Conservation (phyloP, 2,113 vertebrate species). For the Vulpes vulpes region DNA sequence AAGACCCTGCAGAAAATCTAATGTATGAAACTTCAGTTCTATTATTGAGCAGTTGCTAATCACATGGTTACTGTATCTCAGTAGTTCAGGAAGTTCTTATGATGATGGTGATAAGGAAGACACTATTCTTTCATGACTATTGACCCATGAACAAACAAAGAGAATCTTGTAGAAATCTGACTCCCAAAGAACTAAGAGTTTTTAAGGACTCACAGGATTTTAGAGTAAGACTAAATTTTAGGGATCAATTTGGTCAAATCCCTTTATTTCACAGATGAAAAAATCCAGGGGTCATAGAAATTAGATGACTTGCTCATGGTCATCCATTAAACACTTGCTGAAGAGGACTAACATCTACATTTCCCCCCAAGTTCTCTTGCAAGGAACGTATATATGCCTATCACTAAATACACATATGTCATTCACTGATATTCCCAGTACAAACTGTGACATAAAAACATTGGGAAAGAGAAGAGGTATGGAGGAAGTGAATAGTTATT, state of each 20-base stretch:
- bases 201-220: neutral
- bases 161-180: neutral
- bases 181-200: neutral
- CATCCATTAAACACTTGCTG: neutral
- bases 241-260: neutral
- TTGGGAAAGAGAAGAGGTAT: neutral
- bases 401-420: neutral
- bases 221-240: neutral
- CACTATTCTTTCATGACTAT: neutral
- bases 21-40: neutral
- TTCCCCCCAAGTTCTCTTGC: neutral
- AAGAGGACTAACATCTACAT: neutral
- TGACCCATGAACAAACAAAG: neutral
- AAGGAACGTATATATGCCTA: neutral
- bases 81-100: neutral
- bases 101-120: neutral
- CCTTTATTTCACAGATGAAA: slow-evolving; percentile 30
- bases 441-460: neutral
- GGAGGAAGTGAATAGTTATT: neutral
- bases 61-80: neutral
- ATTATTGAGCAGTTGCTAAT: neutral
- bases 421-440: neutral
- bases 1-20: neutral
- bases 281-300: neutral
- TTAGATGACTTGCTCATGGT: neutral